These are phyloP conservation scores for Antheraea assamensis DNA, from an alignment of 2,888 invertebrate species.

Conservation along the genomic window DNA sequence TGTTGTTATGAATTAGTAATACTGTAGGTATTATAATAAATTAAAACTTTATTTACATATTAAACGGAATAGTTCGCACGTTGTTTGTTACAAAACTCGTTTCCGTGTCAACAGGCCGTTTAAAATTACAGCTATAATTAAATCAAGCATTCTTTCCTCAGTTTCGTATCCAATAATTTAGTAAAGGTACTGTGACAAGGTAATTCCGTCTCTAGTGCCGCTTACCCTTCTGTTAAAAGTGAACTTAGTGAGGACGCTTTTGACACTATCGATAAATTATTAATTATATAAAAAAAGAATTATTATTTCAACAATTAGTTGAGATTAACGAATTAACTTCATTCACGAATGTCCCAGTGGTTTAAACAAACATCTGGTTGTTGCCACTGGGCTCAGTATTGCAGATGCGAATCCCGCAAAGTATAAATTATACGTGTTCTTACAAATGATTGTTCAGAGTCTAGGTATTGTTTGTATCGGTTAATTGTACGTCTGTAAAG, in stretches of 20 bases:
- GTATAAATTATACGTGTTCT: too few species aligned
- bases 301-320: neutral
- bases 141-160: slow-evolving; percentile 66
- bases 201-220: slow-evolving; percentile 53
- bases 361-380: too few species aligned
- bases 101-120: slow-evolving; percentile 63
- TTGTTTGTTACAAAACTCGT: slow-evolving; percentile 40
- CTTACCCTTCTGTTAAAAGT: slow-evolving; percentile 54
- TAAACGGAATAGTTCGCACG: slow-evolving; percentile 42
- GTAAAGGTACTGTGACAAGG: slow-evolving; percentile 59
- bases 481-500: too few species aligned
- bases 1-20: slow-evolving; percentile 17
- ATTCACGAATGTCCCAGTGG: neutral
- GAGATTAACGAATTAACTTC: neutral
- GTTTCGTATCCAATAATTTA: slow-evolving; percentile 62
- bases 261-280: slow-evolving; percentile 29
- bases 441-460: too few species aligned
- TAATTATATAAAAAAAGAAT: neutral
- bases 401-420: too few species aligned
- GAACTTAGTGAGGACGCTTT: slow-evolving; percentile 30
- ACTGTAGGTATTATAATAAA: slow-evolving; percentile 17
- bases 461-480: too few species aligned
- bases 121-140: slow-evolving; percentile 65
- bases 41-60: slow-evolving; percentile 20
- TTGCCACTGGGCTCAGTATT: too few species aligned